Conservation (phyloP, 2,797 vertebrate genomes). For the Crocodylus rhombifer region DNA sequence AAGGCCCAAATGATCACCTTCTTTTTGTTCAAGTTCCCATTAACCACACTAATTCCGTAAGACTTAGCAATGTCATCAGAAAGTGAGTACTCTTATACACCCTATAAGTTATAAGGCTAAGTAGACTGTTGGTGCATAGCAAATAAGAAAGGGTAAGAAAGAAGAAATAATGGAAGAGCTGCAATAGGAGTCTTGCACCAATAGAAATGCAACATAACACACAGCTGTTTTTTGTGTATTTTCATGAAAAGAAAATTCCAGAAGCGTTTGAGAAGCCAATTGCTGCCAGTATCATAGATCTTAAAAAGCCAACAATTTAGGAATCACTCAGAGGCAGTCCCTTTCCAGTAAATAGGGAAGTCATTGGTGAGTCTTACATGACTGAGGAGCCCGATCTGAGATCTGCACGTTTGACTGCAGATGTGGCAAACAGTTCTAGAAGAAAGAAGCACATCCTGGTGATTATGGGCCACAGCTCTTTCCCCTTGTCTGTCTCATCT, state of each 20-base stretch:
- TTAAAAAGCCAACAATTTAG: not conserved
- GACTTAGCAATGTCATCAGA: not conserved
- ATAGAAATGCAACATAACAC: no score
- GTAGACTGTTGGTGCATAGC: fast-evolving
- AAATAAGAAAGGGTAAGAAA: not conserved
- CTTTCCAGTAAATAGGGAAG: no score
- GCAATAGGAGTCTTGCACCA: not conserved
- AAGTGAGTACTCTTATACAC: not conserved
- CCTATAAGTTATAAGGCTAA: not conserved
- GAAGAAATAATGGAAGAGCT: not conserved
- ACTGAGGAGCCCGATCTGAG: no score
- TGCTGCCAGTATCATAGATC: not conserved
- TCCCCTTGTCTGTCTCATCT: no score
- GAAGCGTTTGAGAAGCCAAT: not conserved
- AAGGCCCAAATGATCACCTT: not conserved
- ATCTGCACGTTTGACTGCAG: no score
- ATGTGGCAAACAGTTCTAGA: no score
- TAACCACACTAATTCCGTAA: not conserved
- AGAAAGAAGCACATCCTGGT: no score
- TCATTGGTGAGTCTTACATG: no score
- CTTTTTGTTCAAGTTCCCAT: not conserved
- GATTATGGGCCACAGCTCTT: no score
- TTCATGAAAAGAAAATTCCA: not conserved
- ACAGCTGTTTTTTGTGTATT: not conserved
- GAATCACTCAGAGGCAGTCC: not conserved